Evolutionary conservation across 64 coral and sea anemone genomes (phyloP), one percentile per base, ranked within the genome.

Genomic region (Stylophora pistillata): DNA sequence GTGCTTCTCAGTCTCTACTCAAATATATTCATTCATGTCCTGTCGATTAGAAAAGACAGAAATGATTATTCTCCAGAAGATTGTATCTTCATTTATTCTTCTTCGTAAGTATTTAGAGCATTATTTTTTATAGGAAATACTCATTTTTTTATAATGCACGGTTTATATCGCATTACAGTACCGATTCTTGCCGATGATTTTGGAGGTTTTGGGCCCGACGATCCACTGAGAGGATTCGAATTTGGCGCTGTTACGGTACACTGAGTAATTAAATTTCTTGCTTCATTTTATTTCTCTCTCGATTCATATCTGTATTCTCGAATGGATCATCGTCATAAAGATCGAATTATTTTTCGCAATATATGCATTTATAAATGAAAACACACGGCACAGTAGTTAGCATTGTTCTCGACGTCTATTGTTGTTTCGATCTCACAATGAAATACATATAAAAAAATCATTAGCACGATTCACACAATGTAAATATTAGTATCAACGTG

Each of bases 211-310:
- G 28, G 74, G 57, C 81, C 90, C 14, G 81, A 91, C 23, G 62
- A 66, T 58, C 72, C 73, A 1, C 58, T 53, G 12, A 28, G 33
- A 20, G 33, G 55, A 64, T 91, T 91, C 90, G 90, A 91, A 91
- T 91, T 91, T 91, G 82, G 47, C 73, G 90, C 89, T 73, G 21
- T 87, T 53, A 31, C 69, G 80, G 80, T 84, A 84, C 13, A 62
- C 13, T 33, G 10, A 21, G 52, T 84, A 0, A 47, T 15, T 54
- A 26, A 21, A 14, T 10, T 79, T 59, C 59, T 2, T 29, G 55
- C 28, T 61, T 18, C 27, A 3, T 52, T 53, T 76, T 4, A 76
- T 53, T 41, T 52, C 18, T 76, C 20, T 75, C 10, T 75, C 34
- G 23, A 52, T 52, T 21, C 6, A 53, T 21, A 76, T 53, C 14